Percentiles rank a stretch among this genome's conserved stretches.
Conservation (phyloP, 2,888 invertebrate genomes). For the Ischnura elegans region DNA sequence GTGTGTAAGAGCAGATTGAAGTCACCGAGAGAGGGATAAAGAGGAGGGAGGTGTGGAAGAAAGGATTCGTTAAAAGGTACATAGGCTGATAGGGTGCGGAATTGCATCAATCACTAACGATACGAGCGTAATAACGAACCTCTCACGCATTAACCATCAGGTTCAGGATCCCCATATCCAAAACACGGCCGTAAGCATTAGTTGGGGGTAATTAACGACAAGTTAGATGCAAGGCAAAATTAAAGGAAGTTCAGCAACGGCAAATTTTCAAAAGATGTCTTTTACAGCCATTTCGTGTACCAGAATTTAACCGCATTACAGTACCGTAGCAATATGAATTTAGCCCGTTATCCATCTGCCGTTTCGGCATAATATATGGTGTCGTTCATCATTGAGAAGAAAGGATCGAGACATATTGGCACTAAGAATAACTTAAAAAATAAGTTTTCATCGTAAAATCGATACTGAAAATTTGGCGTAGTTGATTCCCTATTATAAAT, state of each 20-base stretch:
- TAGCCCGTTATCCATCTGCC: no score
- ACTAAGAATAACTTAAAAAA: no score
- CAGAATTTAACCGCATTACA: no score
- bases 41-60: neutral
- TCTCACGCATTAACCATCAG: neutral
- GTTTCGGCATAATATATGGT: no score
- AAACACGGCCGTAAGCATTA: neutral
- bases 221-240: no score
- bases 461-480: no score
- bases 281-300: neutral
- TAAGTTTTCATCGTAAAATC: no score
- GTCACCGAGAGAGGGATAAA: neutral
- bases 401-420: no score
- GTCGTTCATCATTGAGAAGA: no score
- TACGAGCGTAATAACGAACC: neutral
- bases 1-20: neutral
- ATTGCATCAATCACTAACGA: neutral
- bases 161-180: neutral
- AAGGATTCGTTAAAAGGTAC: neutral
- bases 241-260: neutral
- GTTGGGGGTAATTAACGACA: neutral
- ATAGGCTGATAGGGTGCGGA: neutral
- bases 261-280: neutral
- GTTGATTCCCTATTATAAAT: no score
- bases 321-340: no score